Evolutionary conservation across 1,140 invertebrate species (phyloP).

Genomic region (Lerema accius): DNA sequence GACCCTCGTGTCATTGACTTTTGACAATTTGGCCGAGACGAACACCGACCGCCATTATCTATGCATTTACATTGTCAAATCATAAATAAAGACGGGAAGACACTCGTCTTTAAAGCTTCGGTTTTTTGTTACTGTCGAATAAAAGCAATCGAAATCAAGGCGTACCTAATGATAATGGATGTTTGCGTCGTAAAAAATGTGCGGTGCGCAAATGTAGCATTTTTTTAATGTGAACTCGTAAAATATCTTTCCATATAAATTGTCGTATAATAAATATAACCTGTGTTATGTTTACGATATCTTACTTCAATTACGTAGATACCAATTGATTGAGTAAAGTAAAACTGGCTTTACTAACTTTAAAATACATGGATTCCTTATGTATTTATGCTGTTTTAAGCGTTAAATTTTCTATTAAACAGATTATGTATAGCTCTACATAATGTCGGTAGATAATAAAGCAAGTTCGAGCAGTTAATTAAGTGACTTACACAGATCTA

Average conservation of each 20-base stretch:
- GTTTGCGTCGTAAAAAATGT: neutral
- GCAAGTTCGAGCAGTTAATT: too few species aligned
- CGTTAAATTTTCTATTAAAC: too few species aligned
- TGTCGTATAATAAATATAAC: too few species aligned
- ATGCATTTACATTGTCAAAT: slow-evolving; percentile 37
- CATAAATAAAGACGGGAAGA: slow-evolving; percentile 31
- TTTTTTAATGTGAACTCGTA: slow-evolving; percentile 1
- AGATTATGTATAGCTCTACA: too few species aligned
- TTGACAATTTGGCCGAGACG: slow-evolving; percentile 42
- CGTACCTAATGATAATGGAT: slow-evolving; percentile 17
- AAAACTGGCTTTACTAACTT: too few species aligned
- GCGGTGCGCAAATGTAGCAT: slow-evolving; percentile 5
- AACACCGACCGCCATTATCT: slow-evolving; percentile 37
- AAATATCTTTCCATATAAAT: neutral
- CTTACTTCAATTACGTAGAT: too few species aligned
- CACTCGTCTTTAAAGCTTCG: neutral
- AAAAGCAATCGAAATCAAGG: slow-evolving; percentile 8
- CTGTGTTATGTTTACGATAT: too few species aligned
- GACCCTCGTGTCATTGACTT: slow-evolving; percentile 55
- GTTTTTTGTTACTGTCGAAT: slow-evolving; percentile 13
- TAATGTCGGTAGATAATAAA: too few species aligned
- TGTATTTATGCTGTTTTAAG: too few species aligned
- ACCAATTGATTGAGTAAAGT: too few species aligned
- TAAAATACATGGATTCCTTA: too few species aligned
- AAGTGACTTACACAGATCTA: too few species aligned